These are phyloP conservation scores for Oncorhynchus clarkii DNA, from an alignment of 2,113 vertebrate species.

Conservation along the genomic window DNA sequence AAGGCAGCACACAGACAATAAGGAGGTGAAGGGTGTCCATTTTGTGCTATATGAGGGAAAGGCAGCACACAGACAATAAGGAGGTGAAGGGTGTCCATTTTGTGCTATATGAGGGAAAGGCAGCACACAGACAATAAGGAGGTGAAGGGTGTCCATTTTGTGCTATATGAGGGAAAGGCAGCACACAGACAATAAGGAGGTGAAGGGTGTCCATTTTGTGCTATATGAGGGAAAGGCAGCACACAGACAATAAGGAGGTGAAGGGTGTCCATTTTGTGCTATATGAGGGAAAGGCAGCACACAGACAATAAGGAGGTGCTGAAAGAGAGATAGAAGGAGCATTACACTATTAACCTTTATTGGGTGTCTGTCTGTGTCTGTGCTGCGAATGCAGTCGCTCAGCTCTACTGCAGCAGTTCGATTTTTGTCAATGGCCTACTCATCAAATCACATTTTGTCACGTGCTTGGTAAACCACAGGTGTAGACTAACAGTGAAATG, in stretches of 20 bases:
- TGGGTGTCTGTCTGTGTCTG: slow-evolving; percentile 46
- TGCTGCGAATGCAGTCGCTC: slow-evolving; percentile 63
- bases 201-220: slow-evolving; percentile 71
- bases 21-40: slow-evolving; percentile 62
- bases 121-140: background rate
- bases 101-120: slow-evolving; percentile 63
- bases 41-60: slow-evolving; percentile 66
- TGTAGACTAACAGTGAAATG: no score
- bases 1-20: slow-evolving; percentile 48
- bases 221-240: slow-evolving; percentile 53
- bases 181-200: background rate
- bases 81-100: slow-evolving; percentile 64
- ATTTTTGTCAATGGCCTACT: slow-evolving; percentile 61
- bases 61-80: background rate
- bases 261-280: slow-evolving; percentile 72
- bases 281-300: slow-evolving; percentile 42
- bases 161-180: slow-evolving; percentile 61
- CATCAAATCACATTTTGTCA: background rate
- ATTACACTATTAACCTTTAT: slow-evolving; percentile 69
- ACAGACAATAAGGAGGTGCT: slow-evolving; percentile 38
- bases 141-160: slow-evolving; percentile 67
- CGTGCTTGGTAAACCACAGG: no score
- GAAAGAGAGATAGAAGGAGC: slow-evolving; percentile 68
- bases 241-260: slow-evolving; percentile 23
- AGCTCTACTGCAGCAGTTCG: slow-evolving; percentile 35